phyloP scores from a whole-genome alignment of 2,797 vertebrate species.

The Scolopax bukidnonensis region DNA sequence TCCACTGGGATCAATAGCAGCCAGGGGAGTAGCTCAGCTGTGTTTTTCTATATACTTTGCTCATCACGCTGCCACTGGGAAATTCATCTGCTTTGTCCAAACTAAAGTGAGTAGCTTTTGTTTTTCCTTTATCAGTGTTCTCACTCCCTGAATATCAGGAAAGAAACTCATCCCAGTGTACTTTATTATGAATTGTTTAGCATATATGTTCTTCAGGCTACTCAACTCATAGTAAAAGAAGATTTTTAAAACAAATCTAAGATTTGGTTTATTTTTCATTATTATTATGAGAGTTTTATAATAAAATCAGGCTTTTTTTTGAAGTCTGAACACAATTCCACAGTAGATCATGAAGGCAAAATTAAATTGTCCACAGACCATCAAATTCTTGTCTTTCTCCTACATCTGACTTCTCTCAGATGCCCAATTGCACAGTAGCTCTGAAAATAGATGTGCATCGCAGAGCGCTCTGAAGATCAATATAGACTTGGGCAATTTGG shows the following conservation, averaged over 20 bases:
- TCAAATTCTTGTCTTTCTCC: neutral
- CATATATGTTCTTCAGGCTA: neutral
- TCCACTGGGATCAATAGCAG: neutral
- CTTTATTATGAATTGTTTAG: neutral
- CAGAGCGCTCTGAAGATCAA: constrained; percentile 21
- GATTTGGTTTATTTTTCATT: neutral
- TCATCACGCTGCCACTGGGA: neutral
- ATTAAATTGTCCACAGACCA: neutral
- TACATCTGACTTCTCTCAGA: constrained; percentile 8
- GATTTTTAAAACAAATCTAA: neutral
- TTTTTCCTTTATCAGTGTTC: neutral
- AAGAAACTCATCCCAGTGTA: neutral
- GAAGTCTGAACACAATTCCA: neutral
- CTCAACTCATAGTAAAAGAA: neutral
- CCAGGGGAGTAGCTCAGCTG: neutral
- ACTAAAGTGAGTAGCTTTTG: neutral
- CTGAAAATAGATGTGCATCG: neutral
- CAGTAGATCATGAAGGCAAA: neutral
- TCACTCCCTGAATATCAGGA: neutral
- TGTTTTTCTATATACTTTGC: neutral
- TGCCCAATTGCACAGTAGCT: neutral
- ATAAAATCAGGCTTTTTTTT: neutral
- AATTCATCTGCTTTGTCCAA: constrained; percentile 1
- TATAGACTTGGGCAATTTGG: constrained; percentile 4
- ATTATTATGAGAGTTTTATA: neutral